These are phyloP conservation scores for Maniola hyperantus DNA, from an alignment of 2,888 invertebrate species.

Conservation along the genomic window DNA sequence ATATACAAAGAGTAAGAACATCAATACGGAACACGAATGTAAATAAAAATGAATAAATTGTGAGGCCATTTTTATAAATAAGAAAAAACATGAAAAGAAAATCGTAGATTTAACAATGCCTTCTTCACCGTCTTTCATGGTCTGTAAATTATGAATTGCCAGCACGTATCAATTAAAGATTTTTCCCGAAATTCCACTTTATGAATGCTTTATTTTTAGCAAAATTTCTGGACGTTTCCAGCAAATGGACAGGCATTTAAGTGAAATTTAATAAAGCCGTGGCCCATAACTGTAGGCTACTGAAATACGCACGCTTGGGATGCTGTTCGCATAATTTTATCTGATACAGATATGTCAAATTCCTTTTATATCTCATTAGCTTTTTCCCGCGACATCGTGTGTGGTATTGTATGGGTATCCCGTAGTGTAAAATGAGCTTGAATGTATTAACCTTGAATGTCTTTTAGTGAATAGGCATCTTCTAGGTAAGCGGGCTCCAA, in stretches of 20 bases:
- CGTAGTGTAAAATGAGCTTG: no score
- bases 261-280: conserved; percentile 1
- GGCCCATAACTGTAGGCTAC: background rate
- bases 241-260: conserved; percentile 1
- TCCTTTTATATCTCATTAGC: background rate
- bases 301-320: background rate
- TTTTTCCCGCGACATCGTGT: background rate
- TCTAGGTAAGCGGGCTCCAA: no score
- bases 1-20: no score
- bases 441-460: no score
- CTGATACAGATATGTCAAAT: conserved; percentile 5
- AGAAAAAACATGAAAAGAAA: background rate
- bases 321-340: conserved; percentile 9
- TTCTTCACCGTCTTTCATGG: background rate
- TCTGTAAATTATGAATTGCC: background rate
- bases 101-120: background rate
- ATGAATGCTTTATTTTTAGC: background rate
- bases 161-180: background rate
- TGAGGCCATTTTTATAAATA: no score
- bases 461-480: no score
- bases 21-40: no score
- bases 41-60: no score
- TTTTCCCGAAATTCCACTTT: background rate
- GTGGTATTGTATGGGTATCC: no score
- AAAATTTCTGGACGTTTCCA: background rate